Base-by-base conservation (phyloP, 2,888 invertebrate species). In the Drosophila borborema region DNA sequence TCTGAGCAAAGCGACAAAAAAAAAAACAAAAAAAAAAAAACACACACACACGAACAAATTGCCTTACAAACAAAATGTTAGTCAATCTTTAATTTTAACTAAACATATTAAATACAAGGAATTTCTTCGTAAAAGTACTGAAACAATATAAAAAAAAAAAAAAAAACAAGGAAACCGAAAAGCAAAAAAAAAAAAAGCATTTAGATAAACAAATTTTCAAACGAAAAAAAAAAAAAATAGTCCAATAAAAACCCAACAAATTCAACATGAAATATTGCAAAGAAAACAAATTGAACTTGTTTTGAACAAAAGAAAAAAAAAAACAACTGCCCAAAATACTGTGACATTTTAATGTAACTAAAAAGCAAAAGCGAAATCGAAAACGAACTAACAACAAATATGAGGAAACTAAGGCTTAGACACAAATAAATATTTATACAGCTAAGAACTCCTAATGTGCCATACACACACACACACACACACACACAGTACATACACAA, bases 51-150 rank as follows among this genome's bases (percentile, higher is more conserved):
- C 55, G 72, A 86, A 86, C 69, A 86, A 87, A 89, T 87, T 85
- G 85, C 85, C 85, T 85, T 85, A 85, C 74, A 70, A 89, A 87
- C 70, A 82, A 85, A 89, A 82, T 89, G 80, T 85, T 89, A 89
- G 88, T 89, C 82, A 87, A 84, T 85, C 85, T 79, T 72, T 71
- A 82, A 84, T 82, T 84, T 87, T 76, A 79, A 75, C 63, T 68
- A 64, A 69, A 70, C 59, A 55, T 72, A 70, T 65, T 66, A 69
- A 72, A 82, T 64, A 81, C 71, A 80, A 75, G 82, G 73, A 89
- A 87, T 72, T 83, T 72, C 64, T 70, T 66, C 69, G 31, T 59
- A 65, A 71, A 73, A 64, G 61, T 69, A 76, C 66, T 75, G 72
- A 81, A 64, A 78, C 49, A 55, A 36, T 34, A 53, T 20, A 18